These are phyloP conservation scores for Chiroxiphia lanceolata DNA, from an alignment of 2,797 vertebrate species.

Conservation along the genomic window DNA sequence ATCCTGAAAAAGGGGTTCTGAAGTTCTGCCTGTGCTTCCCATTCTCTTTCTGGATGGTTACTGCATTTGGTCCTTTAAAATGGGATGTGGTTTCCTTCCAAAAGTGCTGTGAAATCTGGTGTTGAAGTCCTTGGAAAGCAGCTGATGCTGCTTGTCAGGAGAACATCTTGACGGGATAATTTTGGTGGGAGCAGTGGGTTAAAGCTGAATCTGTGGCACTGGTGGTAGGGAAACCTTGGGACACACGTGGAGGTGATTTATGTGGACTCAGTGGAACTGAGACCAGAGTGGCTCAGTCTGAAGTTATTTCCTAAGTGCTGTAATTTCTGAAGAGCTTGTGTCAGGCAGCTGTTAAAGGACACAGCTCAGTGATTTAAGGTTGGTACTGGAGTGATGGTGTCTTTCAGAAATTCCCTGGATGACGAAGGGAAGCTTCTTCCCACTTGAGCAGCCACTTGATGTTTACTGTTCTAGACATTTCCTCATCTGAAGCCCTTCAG, in stretches of 20 bases:
- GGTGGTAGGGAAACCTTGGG: neutral
- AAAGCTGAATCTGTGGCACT: neutral
- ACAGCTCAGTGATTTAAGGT: neutral
- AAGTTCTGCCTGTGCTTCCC: neutral
- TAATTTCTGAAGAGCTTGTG: neutral
- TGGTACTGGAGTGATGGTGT: neutral
- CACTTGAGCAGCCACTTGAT: neutral
- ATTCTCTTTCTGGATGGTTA: neutral
- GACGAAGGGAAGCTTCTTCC: neutral
- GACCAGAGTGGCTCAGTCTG: neutral
- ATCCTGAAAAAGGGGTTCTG: neutral
- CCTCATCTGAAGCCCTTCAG: neutral
- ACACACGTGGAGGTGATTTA: neutral
- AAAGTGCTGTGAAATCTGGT: neutral
- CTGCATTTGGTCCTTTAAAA: neutral
- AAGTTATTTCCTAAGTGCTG: neutral
- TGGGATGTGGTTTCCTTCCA: neutral
- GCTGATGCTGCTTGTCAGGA: fast-evolving
- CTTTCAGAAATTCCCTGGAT: neutral
- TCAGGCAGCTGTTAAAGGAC: neutral
- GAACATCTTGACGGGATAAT: fast-evolving
- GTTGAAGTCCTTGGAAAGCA: neutral
- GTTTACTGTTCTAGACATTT: neutral
- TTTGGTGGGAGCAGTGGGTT: neutral
- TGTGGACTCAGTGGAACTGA: neutral